phyloP scores from a whole-genome alignment of 2,113 vertebrate species.

The Bolborhynchus lineola region DNA sequence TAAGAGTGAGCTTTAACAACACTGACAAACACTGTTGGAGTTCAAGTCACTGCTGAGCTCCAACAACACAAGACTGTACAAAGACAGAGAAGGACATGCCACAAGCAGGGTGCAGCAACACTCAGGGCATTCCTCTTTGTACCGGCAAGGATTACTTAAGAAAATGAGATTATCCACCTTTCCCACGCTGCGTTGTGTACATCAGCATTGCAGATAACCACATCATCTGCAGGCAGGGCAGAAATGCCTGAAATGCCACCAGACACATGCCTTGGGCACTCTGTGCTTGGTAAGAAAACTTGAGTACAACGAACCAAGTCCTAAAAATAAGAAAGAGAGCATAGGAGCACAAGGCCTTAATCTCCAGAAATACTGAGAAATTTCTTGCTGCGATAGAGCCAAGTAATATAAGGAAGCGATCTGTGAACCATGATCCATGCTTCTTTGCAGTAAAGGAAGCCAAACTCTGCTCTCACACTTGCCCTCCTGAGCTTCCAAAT shows the following conservation, averaged over 20 bases:
- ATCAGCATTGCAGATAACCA: background rate
- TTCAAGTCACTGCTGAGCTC: background rate
- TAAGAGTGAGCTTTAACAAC: background rate
- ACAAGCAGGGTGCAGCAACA: background rate
- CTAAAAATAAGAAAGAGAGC: background rate
- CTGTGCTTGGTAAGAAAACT: background rate
- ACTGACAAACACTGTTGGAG: background rate
- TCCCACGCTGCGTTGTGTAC: no score
- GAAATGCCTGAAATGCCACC: background rate
- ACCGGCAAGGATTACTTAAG: background rate
- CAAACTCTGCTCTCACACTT: background rate
- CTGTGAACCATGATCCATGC: background rate
- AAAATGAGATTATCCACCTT: background rate
- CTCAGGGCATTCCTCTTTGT: rapidly evolving
- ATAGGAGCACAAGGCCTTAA: background rate
- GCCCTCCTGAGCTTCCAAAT: background rate
- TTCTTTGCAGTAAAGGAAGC: background rate
- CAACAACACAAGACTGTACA: background rate
- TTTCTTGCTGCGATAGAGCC: background rate
- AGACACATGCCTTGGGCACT: background rate
- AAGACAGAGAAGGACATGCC: background rate
- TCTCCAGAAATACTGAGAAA: background rate
- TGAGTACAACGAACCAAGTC: background rate
- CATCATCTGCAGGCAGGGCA: background rate
- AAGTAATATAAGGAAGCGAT: background rate